A percentile compares a stretch with the other conserved stretches of the same genome.
Evolutionary conservation across 2,797 vertebrate species (phyloP).

Genomic region (Novumbra hubbsi): DNA sequence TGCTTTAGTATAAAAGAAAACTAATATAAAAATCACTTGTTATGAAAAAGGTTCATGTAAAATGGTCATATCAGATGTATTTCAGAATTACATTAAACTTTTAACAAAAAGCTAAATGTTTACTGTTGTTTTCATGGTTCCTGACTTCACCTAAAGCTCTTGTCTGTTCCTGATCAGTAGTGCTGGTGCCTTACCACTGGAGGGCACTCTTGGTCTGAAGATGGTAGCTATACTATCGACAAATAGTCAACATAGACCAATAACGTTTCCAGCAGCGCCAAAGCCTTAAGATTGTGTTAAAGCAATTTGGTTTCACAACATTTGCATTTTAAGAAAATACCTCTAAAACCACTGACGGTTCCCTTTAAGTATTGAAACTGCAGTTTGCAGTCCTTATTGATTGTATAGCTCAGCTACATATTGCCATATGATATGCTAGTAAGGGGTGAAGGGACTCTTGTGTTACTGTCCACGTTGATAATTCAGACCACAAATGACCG

Average conservation of each 20-base stretch:
- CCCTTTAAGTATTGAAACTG: neutral
- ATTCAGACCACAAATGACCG: neutral
- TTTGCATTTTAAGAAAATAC: neutral
- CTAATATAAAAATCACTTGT: conserved; percentile 30
- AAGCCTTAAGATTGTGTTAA: neutral
- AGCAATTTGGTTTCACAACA: neutral
- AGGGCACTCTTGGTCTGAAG: neutral
- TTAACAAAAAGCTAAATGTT: conserved; percentile 44
- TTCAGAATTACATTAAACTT: conserved; percentile 68
- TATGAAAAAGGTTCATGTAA: conserved; percentile 61
- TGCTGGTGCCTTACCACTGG: neutral
- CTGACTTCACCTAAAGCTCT: neutral
- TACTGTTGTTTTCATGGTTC: conserved; percentile 13
- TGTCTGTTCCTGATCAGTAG: neutral
- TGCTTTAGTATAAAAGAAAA: conserved; percentile 54
- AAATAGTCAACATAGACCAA: neutral
- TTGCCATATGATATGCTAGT: neutral
- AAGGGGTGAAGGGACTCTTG: neutral
- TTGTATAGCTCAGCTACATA: neutral
- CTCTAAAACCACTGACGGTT: neutral
- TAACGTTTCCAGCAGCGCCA: neutral
- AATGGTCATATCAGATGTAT: conserved; percentile 62
- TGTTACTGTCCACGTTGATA: neutral
- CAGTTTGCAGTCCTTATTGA: neutral
- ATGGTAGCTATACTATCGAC: neutral